Percentiles rank a stretch among this genome's conserved stretches.
phyloP scores from a whole-genome alignment of 2,797 vertebrate species.

The Gambelia wislizenii region DNA sequence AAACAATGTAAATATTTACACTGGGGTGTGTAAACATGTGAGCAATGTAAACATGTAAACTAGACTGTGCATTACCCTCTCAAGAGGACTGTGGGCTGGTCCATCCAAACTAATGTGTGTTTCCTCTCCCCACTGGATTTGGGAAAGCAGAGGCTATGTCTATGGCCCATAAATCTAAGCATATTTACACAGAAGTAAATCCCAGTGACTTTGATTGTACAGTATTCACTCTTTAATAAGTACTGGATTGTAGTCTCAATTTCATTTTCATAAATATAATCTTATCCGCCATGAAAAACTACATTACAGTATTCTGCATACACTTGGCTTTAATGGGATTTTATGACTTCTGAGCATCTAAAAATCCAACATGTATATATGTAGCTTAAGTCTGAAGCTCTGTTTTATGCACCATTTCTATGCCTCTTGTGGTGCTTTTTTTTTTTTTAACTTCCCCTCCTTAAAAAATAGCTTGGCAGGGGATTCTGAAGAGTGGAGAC shows the following conservation, averaged over 20 bases:
- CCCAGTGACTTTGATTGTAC: background rate
- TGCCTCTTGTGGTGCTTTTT: background rate
- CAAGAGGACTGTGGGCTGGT: background rate
- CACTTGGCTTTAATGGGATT: background rate
- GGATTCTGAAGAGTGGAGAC: background rate
- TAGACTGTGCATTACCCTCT: background rate
- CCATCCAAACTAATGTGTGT: background rate
- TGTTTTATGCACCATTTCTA: background rate
- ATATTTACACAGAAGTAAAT: background rate
- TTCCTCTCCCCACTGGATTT: too few species aligned
- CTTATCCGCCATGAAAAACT: background rate
- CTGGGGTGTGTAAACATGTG: too few species aligned
- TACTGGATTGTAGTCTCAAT: background rate
- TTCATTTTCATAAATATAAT: background rate
- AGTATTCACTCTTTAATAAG: background rate
- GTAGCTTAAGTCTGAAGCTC: background rate
- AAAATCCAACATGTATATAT: too few species aligned
- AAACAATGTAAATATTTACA: background rate
- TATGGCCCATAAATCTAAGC: background rate
- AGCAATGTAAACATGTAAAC: too few species aligned
- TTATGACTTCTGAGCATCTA: background rate
- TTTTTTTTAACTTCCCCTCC: background rate
- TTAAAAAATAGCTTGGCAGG: background rate
- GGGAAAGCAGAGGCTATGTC: background rate
- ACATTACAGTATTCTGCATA: background rate